phyloP scores from a whole-genome alignment of 2,113 vertebrate species.

The Noturus placidus region DNA sequence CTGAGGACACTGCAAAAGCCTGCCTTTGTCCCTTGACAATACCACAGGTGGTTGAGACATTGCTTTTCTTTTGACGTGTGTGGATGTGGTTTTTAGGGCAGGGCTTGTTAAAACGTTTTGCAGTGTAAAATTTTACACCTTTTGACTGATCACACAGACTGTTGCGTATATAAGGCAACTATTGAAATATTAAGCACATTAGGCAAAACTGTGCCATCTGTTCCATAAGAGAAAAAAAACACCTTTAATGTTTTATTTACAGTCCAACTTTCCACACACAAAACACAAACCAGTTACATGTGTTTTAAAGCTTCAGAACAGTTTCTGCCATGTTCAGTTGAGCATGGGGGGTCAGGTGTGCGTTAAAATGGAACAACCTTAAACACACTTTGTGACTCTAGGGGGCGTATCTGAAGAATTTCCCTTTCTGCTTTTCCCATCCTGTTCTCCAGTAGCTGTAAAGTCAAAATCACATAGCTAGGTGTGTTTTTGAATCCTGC shows the following conservation, averaged over 20 bases:
- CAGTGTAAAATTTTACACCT: neutral
- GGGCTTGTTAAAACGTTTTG: neutral
- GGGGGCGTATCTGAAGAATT: neutral
- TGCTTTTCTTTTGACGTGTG: neutral
- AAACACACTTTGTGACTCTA: neutral
- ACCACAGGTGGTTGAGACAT: constrained; percentile 35
- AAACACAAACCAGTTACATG: neutral
- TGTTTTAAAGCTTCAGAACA: neutral
- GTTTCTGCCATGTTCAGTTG: neutral
- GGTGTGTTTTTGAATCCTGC: neutral
- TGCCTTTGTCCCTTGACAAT: constrained; percentile 21
- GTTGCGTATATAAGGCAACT: neutral
- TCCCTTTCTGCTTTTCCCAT: neutral
- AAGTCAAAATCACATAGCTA: neutral
- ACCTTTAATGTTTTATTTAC: neutral
- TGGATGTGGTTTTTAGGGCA: neutral
- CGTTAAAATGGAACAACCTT: neutral
- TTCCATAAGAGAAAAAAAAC: too few species aligned
- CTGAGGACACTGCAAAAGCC: constrained; percentile 39
- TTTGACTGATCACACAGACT: neutral
- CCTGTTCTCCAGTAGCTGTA: neutral
- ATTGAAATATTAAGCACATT: neutral
- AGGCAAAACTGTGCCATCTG: too few species aligned
- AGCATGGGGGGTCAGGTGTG: neutral
- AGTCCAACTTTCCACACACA: neutral